Evolutionary conservation across 2,113 vertebrate species (phyloP).

Genomic region (Python bivittatus): DNA sequence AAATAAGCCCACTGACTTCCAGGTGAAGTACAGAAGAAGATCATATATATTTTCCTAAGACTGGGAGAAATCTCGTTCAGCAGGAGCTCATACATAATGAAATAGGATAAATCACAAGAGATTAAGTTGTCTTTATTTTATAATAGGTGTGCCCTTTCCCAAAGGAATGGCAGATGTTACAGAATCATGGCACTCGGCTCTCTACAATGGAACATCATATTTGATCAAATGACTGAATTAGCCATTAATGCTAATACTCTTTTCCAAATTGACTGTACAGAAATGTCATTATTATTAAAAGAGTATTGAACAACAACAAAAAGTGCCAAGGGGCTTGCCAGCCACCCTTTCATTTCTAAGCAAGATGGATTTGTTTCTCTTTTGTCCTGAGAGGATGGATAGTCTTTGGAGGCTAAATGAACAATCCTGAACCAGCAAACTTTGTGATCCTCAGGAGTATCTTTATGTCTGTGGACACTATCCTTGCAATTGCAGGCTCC

Average conservation of each 20-base stretch:
- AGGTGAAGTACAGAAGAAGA: background rate
- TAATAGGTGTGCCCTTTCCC: background rate
- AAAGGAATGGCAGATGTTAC: background rate
- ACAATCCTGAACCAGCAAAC: background rate
- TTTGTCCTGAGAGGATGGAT: background rate
- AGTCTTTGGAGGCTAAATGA: background rate
- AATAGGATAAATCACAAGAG: background rate
- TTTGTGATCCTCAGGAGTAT: background rate
- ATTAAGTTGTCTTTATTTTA: background rate
- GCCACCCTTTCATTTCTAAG: background rate
- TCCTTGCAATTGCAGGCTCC: background rate
- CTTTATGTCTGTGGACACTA: background rate
- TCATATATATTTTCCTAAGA: background rate
- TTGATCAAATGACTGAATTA: background rate
- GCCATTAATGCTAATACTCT: background rate
- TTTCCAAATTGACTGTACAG: background rate
- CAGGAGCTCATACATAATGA: background rate
- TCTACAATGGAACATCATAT: background rate
- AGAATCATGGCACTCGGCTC: background rate
- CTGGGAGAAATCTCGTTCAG: background rate
- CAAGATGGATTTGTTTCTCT: background rate
- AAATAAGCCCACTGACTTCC: background rate
- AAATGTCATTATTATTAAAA: background rate
- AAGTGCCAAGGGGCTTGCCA: background rate
- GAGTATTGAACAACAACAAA: background rate